These are phyloP conservation scores for Conistra vaccinii DNA, from an alignment of 2,888 invertebrate species.

Conservation along the genomic window DNA sequence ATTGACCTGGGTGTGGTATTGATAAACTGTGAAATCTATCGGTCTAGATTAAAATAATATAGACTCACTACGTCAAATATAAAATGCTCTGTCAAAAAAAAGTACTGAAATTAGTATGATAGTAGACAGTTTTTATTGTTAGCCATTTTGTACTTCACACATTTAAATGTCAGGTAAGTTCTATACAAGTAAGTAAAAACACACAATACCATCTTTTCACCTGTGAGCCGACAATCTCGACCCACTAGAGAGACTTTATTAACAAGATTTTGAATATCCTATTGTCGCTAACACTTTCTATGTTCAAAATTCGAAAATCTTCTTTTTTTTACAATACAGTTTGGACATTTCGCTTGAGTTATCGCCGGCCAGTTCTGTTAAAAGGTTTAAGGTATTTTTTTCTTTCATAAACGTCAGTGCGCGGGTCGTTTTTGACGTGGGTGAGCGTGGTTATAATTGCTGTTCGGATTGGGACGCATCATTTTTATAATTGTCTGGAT, in stretches of 20 bases:
- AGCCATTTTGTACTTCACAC: slow-evolving; percentile 37
- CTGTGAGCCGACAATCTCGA: slow-evolving; percentile 51
- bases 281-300: slow-evolving; percentile 91
- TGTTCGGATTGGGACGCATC: slow-evolving; percentile 64
- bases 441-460: slow-evolving; percentile 90
- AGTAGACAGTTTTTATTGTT: slow-evolving; percentile 20
- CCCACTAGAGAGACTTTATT: slow-evolving; percentile 86
- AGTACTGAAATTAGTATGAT: slow-evolving; percentile 1
- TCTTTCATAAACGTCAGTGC: slow-evolving; percentile 84
- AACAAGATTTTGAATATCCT: slow-evolving; percentile 90
- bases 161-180: slow-evolving; percentile 47
- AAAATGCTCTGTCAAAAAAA: slow-evolving; percentile 1
- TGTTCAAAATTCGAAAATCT: slow-evolving; percentile 82
- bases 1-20: slow-evolving; percentile 10
- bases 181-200: slow-evolving; percentile 39
- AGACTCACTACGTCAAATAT: neutral
- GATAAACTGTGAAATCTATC: slow-evolving; percentile 26
- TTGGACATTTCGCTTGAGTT: slow-evolving; percentile 91
- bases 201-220: slow-evolving; percentile 57
- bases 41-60: slow-evolving; percentile 38
- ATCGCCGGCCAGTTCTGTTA: slow-evolving; percentile 89
- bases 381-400: slow-evolving; percentile 87
- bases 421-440: slow-evolving; percentile 87
- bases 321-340: slow-evolving; percentile 81
- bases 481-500: slow-evolving; percentile 57